Evolutionary conservation across 2,888 invertebrate species (phyloP), one percentile per base, ranked within the genome.

Genomic region (Deilephila elpenor): DNA sequence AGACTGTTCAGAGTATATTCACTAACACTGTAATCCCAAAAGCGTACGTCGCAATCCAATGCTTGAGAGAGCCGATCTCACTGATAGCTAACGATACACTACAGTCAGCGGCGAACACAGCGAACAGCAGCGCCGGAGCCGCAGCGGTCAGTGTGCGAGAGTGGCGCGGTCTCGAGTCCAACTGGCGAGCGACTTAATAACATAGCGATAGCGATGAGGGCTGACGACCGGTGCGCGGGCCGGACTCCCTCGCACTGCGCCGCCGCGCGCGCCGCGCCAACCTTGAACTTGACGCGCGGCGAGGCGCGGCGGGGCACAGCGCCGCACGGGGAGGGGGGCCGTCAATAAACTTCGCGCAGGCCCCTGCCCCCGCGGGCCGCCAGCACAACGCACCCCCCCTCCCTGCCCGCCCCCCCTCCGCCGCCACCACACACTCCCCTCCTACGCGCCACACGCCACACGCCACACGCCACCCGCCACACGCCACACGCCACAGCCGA

Each of bases 231-330:
- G 91, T 91, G 91, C 92, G 94, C 94, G 92, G 92, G 93, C 93
- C 94, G 94, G 93, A 94, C 93, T 94, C 94, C 94, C 94, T 94
- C 93, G 95, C 95, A 95, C 95, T 94, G 94, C 91, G 92, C 92
- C 88, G 91, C 92, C 90, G 91, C 95, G 94, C 95, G 95, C 92
- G 95, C 95, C 94, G 93, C 90, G 94, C 95, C 94, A 94, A 93
- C 95, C 95, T 95, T 95, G 95, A 95, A 95, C 95, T 95, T 95
- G 94, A 93, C 86, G 92, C 87, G 91, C 90, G 90, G 89, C 89
- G 93, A 89, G 89, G 89, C 87, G 88, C 88, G 88, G 74, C 70
- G 73, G 44, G 88, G 90, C 85, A 32, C 32, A 32, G 32, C 32
- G 32, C 32, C 32, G 86, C 84, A 84, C 87, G 89, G 90, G 87